A percentile compares a stretch with the other conserved stretches of the same genome.
Evolutionary conservation across 2,797 vertebrate species (phyloP).

Genomic region (Catamblyrhynchus diadema): DNA sequence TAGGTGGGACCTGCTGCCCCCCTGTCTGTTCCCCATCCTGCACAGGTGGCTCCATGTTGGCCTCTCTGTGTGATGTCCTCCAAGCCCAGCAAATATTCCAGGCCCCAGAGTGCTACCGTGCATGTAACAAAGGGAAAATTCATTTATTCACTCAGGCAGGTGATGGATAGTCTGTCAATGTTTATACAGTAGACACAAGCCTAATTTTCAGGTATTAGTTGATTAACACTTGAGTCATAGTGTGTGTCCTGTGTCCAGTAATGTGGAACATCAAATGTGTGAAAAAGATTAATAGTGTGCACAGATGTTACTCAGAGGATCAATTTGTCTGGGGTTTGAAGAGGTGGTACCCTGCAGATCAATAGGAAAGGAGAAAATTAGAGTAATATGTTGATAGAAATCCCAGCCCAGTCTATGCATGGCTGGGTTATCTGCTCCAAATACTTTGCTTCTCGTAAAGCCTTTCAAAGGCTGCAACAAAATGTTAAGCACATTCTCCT

Average conservation of each 20-base stretch:
- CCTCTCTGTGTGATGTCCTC: background rate
- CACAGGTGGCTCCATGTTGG: background rate
- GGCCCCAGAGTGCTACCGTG: background rate
- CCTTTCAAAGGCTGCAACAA: slow-evolving; percentile 38
- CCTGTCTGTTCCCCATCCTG: background rate
- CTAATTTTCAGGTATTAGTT: slow-evolving; percentile 72
- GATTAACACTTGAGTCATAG: slow-evolving; percentile 73
- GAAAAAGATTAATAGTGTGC: slow-evolving; percentile 73
- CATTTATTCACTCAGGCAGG: slow-evolving; percentile 51
- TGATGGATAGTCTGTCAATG: slow-evolving; percentile 69
- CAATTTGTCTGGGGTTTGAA: slow-evolving; percentile 73
- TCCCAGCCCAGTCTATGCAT: slow-evolving; percentile 35
- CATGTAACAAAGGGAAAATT: slow-evolving; percentile 48
- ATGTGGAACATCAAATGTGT: slow-evolving; percentile 70
- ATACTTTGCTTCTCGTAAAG: slow-evolving; percentile 2
- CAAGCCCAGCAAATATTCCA: slow-evolving; percentile 2
- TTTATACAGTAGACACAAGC: slow-evolving; percentile 67
- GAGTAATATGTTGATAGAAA: slow-evolving; percentile 64
- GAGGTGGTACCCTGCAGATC: slow-evolving; percentile 69
- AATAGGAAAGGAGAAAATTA: slow-evolving; percentile 71
- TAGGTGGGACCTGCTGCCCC: background rate
- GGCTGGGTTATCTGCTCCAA: slow-evolving; percentile 54
- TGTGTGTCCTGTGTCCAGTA: slow-evolving; percentile 69
- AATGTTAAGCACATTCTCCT: background rate
- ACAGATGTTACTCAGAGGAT: slow-evolving; percentile 73